Conservation (phyloP, 1,140 invertebrate species). For the Zeugodacus cucurbitae region DNA sequence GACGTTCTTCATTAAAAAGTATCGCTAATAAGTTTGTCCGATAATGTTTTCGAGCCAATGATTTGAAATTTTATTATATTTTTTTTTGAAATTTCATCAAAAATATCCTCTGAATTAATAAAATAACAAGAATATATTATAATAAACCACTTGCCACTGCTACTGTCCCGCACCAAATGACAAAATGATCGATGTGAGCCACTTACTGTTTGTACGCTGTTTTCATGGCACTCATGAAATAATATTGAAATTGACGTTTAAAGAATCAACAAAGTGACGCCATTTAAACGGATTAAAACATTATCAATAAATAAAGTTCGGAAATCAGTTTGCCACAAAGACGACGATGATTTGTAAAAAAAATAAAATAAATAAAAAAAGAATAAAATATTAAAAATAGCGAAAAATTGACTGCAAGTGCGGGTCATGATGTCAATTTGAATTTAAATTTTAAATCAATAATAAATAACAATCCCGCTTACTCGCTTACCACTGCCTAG, state of each 20-base stretch:
- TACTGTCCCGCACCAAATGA: not conserved
- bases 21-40: too few relatives aligned
- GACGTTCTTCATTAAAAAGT: too few relatives aligned
- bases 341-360: not conserved
- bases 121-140: too few relatives aligned
- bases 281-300: slow-evolving; percentile 33
- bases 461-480: not conserved
- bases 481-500: not conserved
- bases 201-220: not conserved
- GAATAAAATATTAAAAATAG: not conserved
- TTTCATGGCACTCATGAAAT: not conserved
- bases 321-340: not conserved
- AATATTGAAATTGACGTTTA: slow-evolving; percentile 5
- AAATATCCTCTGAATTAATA: too few relatives aligned
- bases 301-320: slow-evolving; percentile 1
- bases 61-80: too few relatives aligned
- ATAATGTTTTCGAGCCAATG: too few relatives aligned
- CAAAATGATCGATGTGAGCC: not conserved
- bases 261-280: slow-evolving; percentile 24
- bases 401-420: not conserved
- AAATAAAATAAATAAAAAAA: not conserved
- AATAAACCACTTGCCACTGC: not conserved
- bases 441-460: slow-evolving; percentile 30
- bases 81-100: too few relatives aligned
- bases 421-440: not conserved